Evolutionary conservation across 2,797 vertebrate species (phyloP), one percentile per base, ranked within the genome.

Genomic region (Thripadectes ignobilis): DNA sequence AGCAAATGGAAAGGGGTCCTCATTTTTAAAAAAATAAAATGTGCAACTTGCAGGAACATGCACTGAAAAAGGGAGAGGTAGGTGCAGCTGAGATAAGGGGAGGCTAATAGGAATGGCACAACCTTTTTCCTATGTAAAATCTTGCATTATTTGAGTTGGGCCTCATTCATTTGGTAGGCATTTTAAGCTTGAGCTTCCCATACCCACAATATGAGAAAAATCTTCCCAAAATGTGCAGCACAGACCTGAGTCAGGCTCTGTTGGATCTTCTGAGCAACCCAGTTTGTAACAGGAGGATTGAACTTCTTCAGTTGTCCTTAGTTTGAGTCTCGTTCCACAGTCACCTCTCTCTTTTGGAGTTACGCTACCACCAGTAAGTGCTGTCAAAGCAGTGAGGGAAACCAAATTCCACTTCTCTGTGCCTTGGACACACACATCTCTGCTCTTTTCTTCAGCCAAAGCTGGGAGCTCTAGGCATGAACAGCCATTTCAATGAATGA

Each of bases 401-500:
- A 85, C 8, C 2, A 8, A 3, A 11, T 80, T 55, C 6, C 12
- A 12, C 5, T 39, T 77, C 36, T 22, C 18, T 67, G 30, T 55
- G 52, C 39, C 74, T 14, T 45, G 30, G 34, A 23, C 20, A 74
- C 22, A 30, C 30, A 65, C 6, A 69, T 4, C 16, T 51, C n/a
- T 3, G 14, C 7, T 16, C 7, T 77, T 69, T 76, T 15, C 48
- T 69, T 51, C 55, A 72, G 34, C n/a, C 39, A 43, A 14, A 48
- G 21, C 51, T 59, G 27, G 36, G 61, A 66, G 7, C 14, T 73
- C 34, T 29, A 43, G 36, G 23, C 32, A 15, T 0, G 0, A n/a
- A 11, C 5, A 88, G 23, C 6, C 18, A 13, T 57, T 83, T 71
- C 54, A 69, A 39, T 14, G 52, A 58, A 83, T 2, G 19, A 41